phyloP scores from a whole-genome alignment of 2,888 invertebrate genomes.

The Caenorhabditis becei region DNA sequence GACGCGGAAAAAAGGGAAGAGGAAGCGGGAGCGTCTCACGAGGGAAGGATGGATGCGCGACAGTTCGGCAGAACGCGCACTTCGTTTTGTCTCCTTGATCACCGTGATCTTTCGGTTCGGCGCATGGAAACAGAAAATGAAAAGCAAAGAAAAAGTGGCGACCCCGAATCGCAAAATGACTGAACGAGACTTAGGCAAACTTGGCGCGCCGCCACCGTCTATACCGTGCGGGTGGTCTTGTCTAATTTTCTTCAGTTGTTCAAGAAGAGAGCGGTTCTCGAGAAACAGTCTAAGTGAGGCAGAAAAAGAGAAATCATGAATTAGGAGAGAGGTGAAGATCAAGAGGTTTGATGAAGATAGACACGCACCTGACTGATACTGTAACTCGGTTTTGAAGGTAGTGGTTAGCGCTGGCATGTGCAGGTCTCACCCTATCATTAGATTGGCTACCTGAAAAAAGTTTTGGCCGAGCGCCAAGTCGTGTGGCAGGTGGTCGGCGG shows the following conservation, averaged over 20 bases:
- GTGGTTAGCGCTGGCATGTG: not conserved
- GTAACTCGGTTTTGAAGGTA: constrained; percentile 16
- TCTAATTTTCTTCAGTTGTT: constrained; percentile 33
- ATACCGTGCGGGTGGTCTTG: constrained; percentile 40
- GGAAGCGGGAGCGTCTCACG: constrained; percentile 17
- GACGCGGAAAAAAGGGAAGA: constrained; percentile 11
- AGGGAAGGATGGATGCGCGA: constrained; percentile 14
- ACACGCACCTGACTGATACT: constrained; percentile 40
- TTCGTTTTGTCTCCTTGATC: constrained; percentile 28
- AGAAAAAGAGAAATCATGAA: constrained; percentile 20
- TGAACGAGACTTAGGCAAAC: constrained; percentile 53
- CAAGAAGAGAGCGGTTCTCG: constrained; percentile 38
- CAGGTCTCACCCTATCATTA: constrained; percentile 15
- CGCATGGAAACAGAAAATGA: constrained; percentile 49
- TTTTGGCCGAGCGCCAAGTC: constrained; percentile 30
- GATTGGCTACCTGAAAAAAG: not conserved
- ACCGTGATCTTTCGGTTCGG: constrained; percentile 53
- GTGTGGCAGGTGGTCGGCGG: constrained; percentile 32
- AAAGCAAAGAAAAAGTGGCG: constrained; percentile 54
- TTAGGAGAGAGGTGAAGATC: constrained; percentile 31
- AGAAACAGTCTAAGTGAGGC: constrained; percentile 22
- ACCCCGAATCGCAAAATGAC: constrained; percentile 31
- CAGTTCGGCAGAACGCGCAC: constrained; percentile 27
- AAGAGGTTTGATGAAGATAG: constrained; percentile 24
- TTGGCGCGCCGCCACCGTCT: constrained; percentile 46